A percentile compares a stretch with the other conserved stretches of the same genome.
phyloP scores from a whole-genome alignment of 30 jellyfish, hydroid and myxozoan genomes.

The Hydractinia symbiolongicarpus region DNA sequence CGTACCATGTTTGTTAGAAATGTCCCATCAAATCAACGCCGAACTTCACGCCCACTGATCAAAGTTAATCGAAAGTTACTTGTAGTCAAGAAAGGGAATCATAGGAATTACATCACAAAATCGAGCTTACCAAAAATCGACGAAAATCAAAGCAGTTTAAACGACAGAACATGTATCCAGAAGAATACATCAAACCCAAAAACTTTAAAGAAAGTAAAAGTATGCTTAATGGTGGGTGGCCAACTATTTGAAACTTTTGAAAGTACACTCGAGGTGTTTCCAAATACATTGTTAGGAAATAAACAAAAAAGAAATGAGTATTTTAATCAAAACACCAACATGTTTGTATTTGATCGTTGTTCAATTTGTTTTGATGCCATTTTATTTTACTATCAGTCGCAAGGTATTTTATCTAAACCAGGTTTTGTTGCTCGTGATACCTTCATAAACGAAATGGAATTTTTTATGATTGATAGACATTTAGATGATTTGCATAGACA shows the following conservation, averaged over 20 bases:
- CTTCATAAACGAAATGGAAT: slow-evolving; percentile 49
- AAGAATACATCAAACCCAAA: no score
- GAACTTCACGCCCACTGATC: no score
- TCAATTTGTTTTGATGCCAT: slow-evolving; percentile 55
- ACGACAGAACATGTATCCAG: no score
- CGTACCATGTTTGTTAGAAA: no score
- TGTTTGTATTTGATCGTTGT: slow-evolving; percentile 39
- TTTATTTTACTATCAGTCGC: slow-evolving; percentile 68
- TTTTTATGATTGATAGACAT: slow-evolving; percentile 41
- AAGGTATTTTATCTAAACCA: slow-evolving; percentile 62
- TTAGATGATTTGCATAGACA: slow-evolving; percentile 49
- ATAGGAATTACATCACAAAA: no score
- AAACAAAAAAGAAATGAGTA: slow-evolving; percentile 31
- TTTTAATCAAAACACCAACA: slow-evolving; percentile 33
- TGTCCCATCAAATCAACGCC: no score
- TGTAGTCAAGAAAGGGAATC: no score
- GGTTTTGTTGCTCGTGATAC: slow-evolving; percentile 31
- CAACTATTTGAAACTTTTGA: slow-evolving; percentile 50
- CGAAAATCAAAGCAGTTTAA: no score
- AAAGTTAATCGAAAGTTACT: no score
- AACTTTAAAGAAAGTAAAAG: no score
- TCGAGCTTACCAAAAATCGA: no score
- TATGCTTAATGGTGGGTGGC: neutral
- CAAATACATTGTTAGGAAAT: slow-evolving; percentile 67
- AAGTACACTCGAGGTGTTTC: slow-evolving; percentile 49